Percentiles rank a stretch among this genome's conserved stretches.
phyloP scores from a whole-genome alignment of 1,140 invertebrate species.

The Drosophila setifemur region DNA sequence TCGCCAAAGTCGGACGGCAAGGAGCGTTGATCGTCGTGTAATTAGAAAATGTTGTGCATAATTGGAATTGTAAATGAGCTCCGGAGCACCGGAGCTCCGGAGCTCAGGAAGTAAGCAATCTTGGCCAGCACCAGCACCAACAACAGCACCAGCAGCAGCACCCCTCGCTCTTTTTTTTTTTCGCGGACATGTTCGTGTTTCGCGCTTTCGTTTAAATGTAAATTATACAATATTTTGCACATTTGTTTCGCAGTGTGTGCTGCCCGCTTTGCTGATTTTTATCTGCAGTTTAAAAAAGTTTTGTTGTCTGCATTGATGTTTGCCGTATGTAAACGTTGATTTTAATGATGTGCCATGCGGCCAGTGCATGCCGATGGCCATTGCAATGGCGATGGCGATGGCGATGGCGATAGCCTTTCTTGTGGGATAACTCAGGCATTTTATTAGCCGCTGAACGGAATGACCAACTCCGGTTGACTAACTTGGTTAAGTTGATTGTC shows the following conservation, averaged over 20 bases:
- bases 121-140: slow-evolving; percentile 34
- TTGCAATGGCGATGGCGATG: neutral
- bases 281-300: slow-evolving; percentile 77
- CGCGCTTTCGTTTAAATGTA: slow-evolving; percentile 75
- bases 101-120: slow-evolving; percentile 56
- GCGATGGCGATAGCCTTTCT: slow-evolving; percentile 31
- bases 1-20: slow-evolving; percentile 9
- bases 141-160: slow-evolving; percentile 10
- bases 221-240: slow-evolving; percentile 75
- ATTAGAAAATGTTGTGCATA: slow-evolving; percentile 82
- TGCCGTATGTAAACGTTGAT: slow-evolving; percentile 78
- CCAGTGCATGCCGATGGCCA: slow-evolving; percentile 12
- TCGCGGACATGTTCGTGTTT: slow-evolving; percentile 62
- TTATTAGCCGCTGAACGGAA: slow-evolving; percentile 80
- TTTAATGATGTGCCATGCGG: slow-evolving; percentile 76
- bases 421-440: slow-evolving; percentile 78
- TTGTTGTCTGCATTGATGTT: slow-evolving; percentile 79
- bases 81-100: neutral
- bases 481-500: slow-evolving; percentile 80
- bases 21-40: slow-evolving; percentile 75
- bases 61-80: slow-evolving; percentile 81
- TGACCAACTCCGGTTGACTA: slow-evolving; percentile 78
- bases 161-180: slow-evolving; percentile 4
- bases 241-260: slow-evolving; percentile 66
- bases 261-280: slow-evolving; percentile 75